phyloP scores from a whole-genome alignment of 2,113 vertebrate genomes.

The Rhizomys pruinosus region DNA sequence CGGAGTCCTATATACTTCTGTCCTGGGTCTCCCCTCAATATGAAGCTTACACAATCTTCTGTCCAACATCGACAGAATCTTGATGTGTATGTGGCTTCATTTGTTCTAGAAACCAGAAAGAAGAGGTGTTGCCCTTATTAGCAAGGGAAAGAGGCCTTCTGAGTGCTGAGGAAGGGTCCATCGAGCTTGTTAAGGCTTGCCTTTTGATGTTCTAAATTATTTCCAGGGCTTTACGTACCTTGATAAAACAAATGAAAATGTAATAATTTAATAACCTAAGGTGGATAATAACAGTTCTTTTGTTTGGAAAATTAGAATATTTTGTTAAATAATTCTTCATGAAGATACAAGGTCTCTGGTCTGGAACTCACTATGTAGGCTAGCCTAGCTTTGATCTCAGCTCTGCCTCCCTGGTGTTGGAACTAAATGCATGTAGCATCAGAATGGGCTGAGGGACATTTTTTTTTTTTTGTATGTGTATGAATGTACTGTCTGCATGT shows the following conservation, averaged over 20 bases:
- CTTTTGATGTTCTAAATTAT: slow-evolving; percentile 54
- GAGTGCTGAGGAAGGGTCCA: background rate
- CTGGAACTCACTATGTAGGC: no score
- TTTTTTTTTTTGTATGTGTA: no score
- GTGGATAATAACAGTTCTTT: slow-evolving; percentile 9
- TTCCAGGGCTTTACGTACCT: slow-evolving; percentile 30
- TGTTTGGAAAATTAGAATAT: slow-evolving; percentile 32
- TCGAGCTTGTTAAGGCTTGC: slow-evolving; percentile 17
- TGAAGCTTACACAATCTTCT: no score
- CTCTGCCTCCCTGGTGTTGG: no score
- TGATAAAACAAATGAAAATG: slow-evolving; percentile 34
- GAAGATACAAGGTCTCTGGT: background rate
- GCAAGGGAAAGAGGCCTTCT: background rate
- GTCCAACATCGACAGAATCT: background rate
- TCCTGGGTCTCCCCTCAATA: no score
- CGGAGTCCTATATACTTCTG: no score
- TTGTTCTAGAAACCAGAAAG: slow-evolving; percentile 24
- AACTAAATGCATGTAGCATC: no score
- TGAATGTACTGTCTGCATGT: no score
- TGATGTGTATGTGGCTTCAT: background rate
- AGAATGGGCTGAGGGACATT: no score
- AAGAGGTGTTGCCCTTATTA: slow-evolving; percentile 17
- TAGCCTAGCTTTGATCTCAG: no score
- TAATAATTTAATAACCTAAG: slow-evolving; percentile 48
- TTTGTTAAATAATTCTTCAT: slow-evolving; percentile 21